phyloP scores from a whole-genome alignment of 1,140 invertebrate species.

The Cotesia vestalis region DNA sequence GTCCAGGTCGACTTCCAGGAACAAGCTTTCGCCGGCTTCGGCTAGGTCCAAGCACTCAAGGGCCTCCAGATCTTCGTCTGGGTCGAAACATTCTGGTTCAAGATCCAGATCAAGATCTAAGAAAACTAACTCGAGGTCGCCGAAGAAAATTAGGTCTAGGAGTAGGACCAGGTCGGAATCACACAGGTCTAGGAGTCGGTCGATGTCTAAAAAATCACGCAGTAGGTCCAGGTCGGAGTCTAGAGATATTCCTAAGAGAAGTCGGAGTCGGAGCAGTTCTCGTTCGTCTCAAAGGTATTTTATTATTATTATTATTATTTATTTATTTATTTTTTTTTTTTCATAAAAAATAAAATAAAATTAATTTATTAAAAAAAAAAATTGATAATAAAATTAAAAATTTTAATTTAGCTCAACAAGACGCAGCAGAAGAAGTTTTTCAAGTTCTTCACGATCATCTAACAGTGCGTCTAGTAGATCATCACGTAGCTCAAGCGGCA shows the following conservation, averaged over 20 bases:
- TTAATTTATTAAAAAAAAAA: too few species aligned
- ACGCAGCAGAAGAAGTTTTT: conserved; percentile 58
- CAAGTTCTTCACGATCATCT: conserved; percentile 58
- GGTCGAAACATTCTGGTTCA: conserved; percentile 32
- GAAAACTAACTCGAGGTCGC: conserved; percentile 26
- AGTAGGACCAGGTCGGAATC: conserved; percentile 48
- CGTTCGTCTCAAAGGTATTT: conserved; percentile 56
- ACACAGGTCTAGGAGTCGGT: conserved; percentile 47
- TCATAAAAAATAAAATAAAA: too few species aligned
- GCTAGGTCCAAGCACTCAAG: conserved; percentile 27
- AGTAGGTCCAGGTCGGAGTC: conserved; percentile 53
- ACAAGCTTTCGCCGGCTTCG: conserved; percentile 20
- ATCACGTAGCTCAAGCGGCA: conserved; percentile 49
- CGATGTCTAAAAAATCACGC: conserved; percentile 45
- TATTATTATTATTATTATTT: too few species aligned
- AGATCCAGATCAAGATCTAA: conserved; percentile 47
- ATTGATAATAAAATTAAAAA: conserved; percentile 20
- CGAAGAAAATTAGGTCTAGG: conserved; percentile 42
- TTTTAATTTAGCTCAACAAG: conserved; percentile 46
- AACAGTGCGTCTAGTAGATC: conserved; percentile 53
- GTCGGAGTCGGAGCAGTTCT: conserved; percentile 55
- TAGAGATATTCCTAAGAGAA: conserved; percentile 53
- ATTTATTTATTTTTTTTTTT: too few species aligned
- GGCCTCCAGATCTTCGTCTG: conserved; percentile 33
- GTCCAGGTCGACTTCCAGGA: conserved; percentile 14